Evolutionary conservation across 2,113 vertebrate species (phyloP).

Genomic region (Pycnonotus jocosus): DNA sequence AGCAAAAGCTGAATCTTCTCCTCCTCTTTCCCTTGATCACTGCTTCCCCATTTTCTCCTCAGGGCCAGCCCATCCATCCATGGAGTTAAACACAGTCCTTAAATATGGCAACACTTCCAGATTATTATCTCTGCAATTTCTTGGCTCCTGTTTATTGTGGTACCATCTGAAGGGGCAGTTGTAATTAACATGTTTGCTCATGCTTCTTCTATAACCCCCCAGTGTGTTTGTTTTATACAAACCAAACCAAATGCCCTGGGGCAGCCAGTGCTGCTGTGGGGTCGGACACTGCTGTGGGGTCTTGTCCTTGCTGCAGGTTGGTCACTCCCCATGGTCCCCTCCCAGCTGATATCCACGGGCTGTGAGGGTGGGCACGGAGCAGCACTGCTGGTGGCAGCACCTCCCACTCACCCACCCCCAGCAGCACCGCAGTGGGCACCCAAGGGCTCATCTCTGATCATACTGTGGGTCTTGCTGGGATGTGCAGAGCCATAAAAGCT

Average conservation of each 20-base stretch:
- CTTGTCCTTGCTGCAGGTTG: background rate
- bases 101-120: background rate
- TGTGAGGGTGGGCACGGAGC: background rate
- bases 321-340: background rate
- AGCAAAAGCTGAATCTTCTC: background rate
- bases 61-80: background rate
- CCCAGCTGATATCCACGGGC: background rate
- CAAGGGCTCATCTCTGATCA: background rate
- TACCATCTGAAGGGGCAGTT: background rate
- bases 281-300: rapidly evolving
- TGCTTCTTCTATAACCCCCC: background rate
- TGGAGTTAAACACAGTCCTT: background rate
- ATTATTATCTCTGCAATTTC: conserved; percentile 20
- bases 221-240: background rate
- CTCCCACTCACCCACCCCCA: background rate
- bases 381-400: background rate
- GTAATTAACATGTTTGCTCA: background rate
- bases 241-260: background rate
- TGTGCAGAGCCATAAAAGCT: background rate
- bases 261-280: background rate
- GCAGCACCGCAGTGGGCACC: background rate
- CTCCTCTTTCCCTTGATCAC: background rate
- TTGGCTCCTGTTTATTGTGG: background rate
- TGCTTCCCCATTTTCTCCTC: background rate
- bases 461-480: background rate